A percentile compares a stretch with the other conserved stretches of the same genome.
Evolutionary conservation across 2,888 invertebrate genomes (phyloP).

Genomic region (Polietes domitor): DNA sequence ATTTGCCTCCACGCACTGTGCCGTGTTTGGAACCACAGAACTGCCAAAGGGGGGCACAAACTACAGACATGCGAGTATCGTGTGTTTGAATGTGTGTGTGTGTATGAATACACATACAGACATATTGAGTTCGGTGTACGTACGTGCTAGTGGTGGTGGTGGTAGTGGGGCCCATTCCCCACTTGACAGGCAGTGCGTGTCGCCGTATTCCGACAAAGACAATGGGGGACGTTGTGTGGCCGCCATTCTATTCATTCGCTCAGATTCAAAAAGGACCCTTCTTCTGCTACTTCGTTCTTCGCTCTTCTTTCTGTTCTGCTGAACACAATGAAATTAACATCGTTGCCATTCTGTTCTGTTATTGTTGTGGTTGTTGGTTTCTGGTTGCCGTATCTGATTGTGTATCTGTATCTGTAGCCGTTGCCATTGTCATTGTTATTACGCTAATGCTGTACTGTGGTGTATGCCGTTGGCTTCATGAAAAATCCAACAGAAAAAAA

Average conservation of each 20-base stretch:
- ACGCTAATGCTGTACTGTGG: slow-evolving; percentile 25
- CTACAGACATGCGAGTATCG: background rate
- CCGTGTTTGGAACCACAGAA: background rate
- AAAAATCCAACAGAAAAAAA: slow-evolving; percentile 68
- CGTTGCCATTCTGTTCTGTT: background rate
- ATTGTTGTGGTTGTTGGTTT: too few species aligned
- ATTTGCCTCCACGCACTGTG: background rate
- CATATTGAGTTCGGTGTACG: background rate
- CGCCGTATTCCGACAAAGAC: background rate
- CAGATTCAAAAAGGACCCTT: slow-evolving; percentile 32
- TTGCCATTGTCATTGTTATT: slow-evolving; percentile 32
- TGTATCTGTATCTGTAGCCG: background rate
- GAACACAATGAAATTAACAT: slow-evolving; percentile 5
- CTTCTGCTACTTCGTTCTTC: background rate
- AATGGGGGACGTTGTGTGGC: slow-evolving; percentile 17
- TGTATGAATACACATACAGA: too few species aligned
- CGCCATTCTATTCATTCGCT: slow-evolving; percentile 19
- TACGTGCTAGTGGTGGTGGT: background rate
- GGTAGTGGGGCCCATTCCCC: background rate
- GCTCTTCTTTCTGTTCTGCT: background rate
- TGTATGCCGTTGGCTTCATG: slow-evolving; percentile 63
- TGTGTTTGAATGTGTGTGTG: background rate
- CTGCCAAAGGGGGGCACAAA: background rate
- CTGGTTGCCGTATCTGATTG: too few species aligned
- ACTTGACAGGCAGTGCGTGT: background rate